Evolutionary conservation across 2,888 invertebrate species (phyloP), one percentile per base, ranked within the genome.

Genomic region (Bugulina stolonifera): DNA sequence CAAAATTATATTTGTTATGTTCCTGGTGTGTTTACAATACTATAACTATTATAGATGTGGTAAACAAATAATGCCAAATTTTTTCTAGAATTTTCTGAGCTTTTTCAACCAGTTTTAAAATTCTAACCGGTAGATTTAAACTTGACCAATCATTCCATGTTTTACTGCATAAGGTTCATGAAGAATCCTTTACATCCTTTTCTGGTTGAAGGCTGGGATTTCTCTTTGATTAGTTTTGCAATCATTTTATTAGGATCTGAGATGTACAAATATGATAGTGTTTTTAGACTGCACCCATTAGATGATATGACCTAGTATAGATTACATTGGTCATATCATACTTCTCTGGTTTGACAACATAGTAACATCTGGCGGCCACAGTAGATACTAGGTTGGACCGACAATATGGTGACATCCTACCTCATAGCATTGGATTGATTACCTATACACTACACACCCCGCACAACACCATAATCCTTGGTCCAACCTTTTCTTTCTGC

Each of bases 401-500:
- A 57, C 23, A 25, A n/a, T 5, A 57, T 57, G 25, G 57, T 57
- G 25, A 52, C 57, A 5, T 5, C 57, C n/a, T 27, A 10, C 3
- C n/a, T 27, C n/a, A 18, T 43, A 43, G 18, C 5, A 10, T 5
- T 5, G 18, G 43, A 43, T 43, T 43, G 43, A 43, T 14, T 57
- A 23, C 57, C 52, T 57, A 57, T 57, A 22, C 3, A 14, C n/a
- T 5, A 23, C n/a, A n/a, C n/a, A n/a, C n/a, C n/a, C n/a, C n/a
- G n/a, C n/a, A n/a, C n/a, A n/a, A n/a, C 5, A 57, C 57, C 25
- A 57, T 57, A 5, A 23, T n/a, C 23, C 25, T 57, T 22, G 57
- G 23, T 57, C 23, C 57, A 57, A 57, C 57, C 57, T 57, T 57
- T 57, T 57, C 18, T 25, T 57, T 57, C 57, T 57, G 57, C 57